Conservation (phyloP, 2,113 vertebrate genomes). For the Ursus arctos region DNA sequence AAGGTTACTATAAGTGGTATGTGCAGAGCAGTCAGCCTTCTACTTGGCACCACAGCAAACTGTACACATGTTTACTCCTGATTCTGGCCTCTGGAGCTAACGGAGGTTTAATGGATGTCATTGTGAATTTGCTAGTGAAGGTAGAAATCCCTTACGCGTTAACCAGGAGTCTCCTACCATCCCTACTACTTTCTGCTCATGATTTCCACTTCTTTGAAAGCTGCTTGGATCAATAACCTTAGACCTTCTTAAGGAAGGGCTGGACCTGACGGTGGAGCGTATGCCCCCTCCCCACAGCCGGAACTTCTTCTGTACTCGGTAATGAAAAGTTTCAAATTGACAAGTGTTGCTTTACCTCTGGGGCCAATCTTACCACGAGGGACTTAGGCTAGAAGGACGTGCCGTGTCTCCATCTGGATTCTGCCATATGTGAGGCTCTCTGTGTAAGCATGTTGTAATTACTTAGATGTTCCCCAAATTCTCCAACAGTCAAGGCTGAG, state of each 20-base stretch:
- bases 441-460: accelerated
- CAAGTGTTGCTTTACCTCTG: neutral
- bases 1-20: neutral
- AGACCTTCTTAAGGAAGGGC: neutral
- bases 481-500: neutral
- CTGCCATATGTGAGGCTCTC: neutral
- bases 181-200: neutral
- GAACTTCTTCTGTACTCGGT: slow-evolving; percentile 28
- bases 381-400: neutral
- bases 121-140: slow-evolving; percentile 22
- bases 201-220: slow-evolving; percentile 39
- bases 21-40: neutral
- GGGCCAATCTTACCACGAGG: neutral
- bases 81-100: neutral
- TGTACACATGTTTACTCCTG: neutral
- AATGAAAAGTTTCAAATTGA: slow-evolving; percentile 35
- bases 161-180: neutral
- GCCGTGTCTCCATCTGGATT: neutral
- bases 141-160: neutral
- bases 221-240: neutral
- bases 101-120: neutral
- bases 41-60: neutral
- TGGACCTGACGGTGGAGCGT: neutral
- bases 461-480: neutral
- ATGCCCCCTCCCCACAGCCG: neutral